Evolutionary conservation across 2,888 invertebrate genomes (phyloP).

Genomic region (Schizotus pectinicornis): DNA sequence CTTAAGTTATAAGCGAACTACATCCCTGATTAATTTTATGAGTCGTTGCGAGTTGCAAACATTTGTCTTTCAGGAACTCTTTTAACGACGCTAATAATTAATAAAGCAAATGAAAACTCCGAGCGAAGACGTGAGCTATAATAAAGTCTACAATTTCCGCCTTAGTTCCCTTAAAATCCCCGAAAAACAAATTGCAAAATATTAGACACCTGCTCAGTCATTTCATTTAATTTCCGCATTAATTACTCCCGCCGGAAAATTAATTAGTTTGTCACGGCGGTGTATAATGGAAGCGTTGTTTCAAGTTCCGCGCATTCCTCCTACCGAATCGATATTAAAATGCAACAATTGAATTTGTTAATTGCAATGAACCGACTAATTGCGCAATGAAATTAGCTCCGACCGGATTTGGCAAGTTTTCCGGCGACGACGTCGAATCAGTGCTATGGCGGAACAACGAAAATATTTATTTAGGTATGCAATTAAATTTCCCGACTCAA

Average conservation of each 20-base stretch:
- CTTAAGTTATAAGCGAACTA: conserved; percentile 17
- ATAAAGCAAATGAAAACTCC: conserved; percentile 30
- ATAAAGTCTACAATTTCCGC: conserved; percentile 7
- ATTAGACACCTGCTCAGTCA: conserved; percentile 24
- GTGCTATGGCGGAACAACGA: neutral
- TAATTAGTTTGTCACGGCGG: conserved; percentile 21
- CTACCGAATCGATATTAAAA: neutral
- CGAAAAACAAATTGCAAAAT: conserved; percentile 23
- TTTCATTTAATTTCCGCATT: conserved; percentile 21
- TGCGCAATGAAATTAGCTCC: neutral
- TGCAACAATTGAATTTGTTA: neutral
- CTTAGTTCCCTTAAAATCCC: neutral
- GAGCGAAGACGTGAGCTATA: conserved; percentile 23
- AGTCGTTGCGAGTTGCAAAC: conserved; percentile 30
- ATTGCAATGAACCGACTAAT: neutral
- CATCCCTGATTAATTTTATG: conserved; percentile 36
- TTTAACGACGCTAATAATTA: conserved; percentile 35
- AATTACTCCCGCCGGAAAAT: conserved; percentile 26
- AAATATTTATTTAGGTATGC: too few relatives aligned
- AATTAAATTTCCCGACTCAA: neutral
- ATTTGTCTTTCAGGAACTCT: conserved; percentile 32
- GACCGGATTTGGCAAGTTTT: too few relatives aligned
- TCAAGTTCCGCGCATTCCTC: neutral
- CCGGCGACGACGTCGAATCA: too few relatives aligned
- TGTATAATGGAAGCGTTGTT: conserved; percentile 17